These are phyloP conservation scores for Potorous gilbertii DNA, from an alignment of 2,797 vertebrate species.

Conservation along the genomic window DNA sequence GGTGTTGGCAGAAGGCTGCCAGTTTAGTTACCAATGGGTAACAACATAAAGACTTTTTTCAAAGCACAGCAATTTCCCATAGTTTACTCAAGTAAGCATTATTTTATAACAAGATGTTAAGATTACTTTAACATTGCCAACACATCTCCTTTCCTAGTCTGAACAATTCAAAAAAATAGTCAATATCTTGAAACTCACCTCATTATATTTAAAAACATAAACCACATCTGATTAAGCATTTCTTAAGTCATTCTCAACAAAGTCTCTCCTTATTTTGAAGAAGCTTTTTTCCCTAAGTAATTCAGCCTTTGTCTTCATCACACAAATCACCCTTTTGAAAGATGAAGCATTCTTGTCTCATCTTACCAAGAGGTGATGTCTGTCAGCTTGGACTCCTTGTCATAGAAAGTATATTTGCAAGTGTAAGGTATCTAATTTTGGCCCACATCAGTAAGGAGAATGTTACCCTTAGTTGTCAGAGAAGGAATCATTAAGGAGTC, in stretches of 20 bases:
- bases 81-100: slow-evolving; percentile 57
- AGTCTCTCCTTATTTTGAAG: slow-evolving; percentile 41
- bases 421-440: slow-evolving; percentile 75
- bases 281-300: slow-evolving; percentile 32
- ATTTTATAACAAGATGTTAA: slow-evolving; percentile 53
- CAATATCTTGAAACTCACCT: slow-evolving; percentile 22
- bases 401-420: slow-evolving; percentile 62
- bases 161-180: slow-evolving; percentile 29
- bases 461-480: slow-evolving; percentile 77
- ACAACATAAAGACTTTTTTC: slow-evolving; percentile 50
- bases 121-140: slow-evolving; percentile 49
- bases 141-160: neutral
- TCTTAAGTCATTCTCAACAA: slow-evolving; percentile 59
- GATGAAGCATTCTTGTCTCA: slow-evolving; percentile 57
- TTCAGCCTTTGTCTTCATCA: slow-evolving; percentile 52
- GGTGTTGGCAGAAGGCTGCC: neutral
- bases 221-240: slow-evolving; percentile 53
- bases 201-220: slow-evolving; percentile 64
- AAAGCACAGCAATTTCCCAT: slow-evolving; percentile 51
- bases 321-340: slow-evolving; percentile 71
- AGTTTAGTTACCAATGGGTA: slow-evolving; percentile 55
- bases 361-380: slow-evolving; percentile 59
- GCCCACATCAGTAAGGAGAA: slow-evolving; percentile 70
- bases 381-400: slow-evolving; percentile 62
- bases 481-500: slow-evolving; percentile 74